Percentiles rank a stretch among this genome's conserved stretches.
Evolutionary conservation across 2,797 vertebrate species (phyloP).

Genomic region (Hyperoplus lanceolatus): DNA sequence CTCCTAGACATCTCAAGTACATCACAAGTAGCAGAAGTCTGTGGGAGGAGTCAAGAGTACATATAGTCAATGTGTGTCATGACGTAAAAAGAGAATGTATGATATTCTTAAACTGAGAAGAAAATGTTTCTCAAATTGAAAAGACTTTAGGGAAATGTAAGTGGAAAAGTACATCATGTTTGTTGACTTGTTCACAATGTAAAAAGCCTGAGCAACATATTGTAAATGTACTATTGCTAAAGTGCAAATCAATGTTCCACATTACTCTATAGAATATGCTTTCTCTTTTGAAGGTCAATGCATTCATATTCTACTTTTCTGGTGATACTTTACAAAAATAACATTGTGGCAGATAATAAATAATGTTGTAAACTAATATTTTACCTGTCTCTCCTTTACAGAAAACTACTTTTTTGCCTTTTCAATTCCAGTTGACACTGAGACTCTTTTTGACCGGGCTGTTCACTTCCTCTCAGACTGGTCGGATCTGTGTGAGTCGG

Average conservation of each 20-base stretch:
- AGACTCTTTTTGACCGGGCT: slow-evolving; percentile 29
- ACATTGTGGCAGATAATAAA: neutral
- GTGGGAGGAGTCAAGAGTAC: neutral
- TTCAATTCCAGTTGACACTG: neutral
- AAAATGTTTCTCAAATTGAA: slow-evolving; percentile 9
- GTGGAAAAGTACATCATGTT: slow-evolving; percentile 8
- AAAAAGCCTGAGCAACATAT: neutral
- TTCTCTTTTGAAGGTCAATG: neutral
- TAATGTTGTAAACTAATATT: slow-evolving; percentile 29
- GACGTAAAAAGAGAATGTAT: neutral
- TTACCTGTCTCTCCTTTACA: slow-evolving; percentile 46
- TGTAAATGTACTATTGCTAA: neutral
- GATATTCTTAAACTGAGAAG: neutral
- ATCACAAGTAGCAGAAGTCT: neutral
- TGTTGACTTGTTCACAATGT: neutral
- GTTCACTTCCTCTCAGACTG: slow-evolving; percentile 43
- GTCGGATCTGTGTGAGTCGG: slow-evolving; percentile 59
- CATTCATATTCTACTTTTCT: neutral
- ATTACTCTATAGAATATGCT: neutral
- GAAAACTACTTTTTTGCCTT: slow-evolving; percentile 24
- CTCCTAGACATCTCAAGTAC: neutral
- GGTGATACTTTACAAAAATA: neutral
- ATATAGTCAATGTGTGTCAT: neutral
- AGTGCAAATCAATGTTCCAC: neutral
- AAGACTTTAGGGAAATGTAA: neutral